Percentiles rank a stretch among this genome's conserved stretches.
Evolutionary conservation across 53 echinoderm and acorn worm genomes (phyloP).

Genomic region (Henricia sp.): DNA sequence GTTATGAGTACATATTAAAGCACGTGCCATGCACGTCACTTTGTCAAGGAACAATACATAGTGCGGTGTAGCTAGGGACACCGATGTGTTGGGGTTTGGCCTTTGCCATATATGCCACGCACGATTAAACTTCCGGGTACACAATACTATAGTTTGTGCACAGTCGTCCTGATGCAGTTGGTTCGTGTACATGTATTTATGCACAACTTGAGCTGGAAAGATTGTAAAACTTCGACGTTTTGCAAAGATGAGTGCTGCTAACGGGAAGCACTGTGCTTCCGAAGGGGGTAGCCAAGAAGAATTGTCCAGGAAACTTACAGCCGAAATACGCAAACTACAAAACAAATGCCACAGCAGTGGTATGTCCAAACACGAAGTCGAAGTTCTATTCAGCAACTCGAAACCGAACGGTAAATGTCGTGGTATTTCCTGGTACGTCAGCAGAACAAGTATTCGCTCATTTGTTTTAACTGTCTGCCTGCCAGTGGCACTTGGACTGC

Average conservation of each 20-base stretch:
- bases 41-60: no score
- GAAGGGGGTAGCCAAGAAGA: slow-evolving; percentile 9
- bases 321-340: slow-evolving; percentile 33
- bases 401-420: not conserved
- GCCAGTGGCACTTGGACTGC: slow-evolving; percentile 16
- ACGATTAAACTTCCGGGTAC: no score
- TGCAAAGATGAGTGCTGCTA: not conserved
- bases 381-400: not conserved
- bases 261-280: not conserved
- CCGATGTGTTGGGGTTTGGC: no score
- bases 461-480: slow-evolving; percentile 5
- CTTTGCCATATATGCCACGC: no score
- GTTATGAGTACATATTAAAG: no score
- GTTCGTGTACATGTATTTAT: no score
- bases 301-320: slow-evolving; percentile 23
- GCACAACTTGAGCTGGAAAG: no score
- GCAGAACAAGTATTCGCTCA: slow-evolving; percentile 15
- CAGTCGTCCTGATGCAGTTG: no score
- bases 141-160: no score
- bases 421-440: not conserved
- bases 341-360: slow-evolving; percentile 16
- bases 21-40: no score
- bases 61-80: no score
- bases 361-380: slow-evolving; percentile 14
- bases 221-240: not conserved